Evolutionary conservation across 2,113 vertebrate genomes (phyloP).

Genomic region (Sphaerodactylus townsendi): DNA sequence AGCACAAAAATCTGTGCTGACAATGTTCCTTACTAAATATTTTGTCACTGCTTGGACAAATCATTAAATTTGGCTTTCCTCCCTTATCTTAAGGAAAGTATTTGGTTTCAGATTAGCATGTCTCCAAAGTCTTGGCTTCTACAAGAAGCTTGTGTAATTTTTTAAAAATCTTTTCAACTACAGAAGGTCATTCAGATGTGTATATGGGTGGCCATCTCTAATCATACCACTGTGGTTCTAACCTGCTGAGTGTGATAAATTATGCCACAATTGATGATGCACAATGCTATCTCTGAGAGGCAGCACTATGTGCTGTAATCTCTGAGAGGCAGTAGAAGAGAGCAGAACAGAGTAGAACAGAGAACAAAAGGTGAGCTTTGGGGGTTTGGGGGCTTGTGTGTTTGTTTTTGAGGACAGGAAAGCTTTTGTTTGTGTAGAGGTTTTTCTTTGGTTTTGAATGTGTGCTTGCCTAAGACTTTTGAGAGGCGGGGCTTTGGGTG

Average conservation of each 20-base stretch:
- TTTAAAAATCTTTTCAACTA: not conserved
- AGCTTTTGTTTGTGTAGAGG: too few relatives aligned
- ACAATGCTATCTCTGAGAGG: too few relatives aligned
- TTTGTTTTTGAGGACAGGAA: too few relatives aligned
- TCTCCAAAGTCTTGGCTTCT: not conserved
- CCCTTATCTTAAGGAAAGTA: not conserved
- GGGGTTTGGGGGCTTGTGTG: too few relatives aligned
- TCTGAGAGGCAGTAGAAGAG: too few relatives aligned
- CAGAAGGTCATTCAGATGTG: not conserved
- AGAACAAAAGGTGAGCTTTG: too few relatives aligned
- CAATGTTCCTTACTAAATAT: slow-evolving; percentile 4
- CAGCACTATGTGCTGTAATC: too few relatives aligned
- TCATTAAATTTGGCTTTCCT: not conserved
- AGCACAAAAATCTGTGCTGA: not conserved
- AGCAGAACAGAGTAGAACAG: too few relatives aligned
- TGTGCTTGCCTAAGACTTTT: too few relatives aligned
- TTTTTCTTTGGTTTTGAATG: too few relatives aligned
- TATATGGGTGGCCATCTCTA: not conserved
- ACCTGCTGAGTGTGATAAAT: not conserved
- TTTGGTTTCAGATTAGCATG: not conserved
- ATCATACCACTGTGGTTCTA: not conserved
- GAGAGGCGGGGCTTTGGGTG: too few relatives aligned
- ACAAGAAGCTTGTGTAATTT: not conserved
- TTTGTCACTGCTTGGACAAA: slow-evolving; percentile 18
- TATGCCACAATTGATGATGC: not conserved